These are phyloP conservation scores for Zaprionus bogoriensis DNA, from an alignment of 2,888 invertebrate species.

Conservation along the genomic window DNA sequence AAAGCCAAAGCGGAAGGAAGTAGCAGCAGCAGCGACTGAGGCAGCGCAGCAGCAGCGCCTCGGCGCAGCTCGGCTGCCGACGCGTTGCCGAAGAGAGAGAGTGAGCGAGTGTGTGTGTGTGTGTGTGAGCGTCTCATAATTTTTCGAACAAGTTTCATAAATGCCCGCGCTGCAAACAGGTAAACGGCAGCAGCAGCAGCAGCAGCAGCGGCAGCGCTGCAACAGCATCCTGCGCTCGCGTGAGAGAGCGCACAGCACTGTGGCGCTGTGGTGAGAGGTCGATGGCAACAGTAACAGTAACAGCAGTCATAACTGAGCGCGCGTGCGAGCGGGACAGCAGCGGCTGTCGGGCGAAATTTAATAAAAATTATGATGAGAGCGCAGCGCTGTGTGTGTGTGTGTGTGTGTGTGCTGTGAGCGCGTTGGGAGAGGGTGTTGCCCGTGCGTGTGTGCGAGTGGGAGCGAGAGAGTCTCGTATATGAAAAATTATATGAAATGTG, in stretches of 20 bases:
- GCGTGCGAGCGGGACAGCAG: slow-evolving; percentile 44
- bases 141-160: slow-evolving; percentile 77
- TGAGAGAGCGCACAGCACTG: neutral
- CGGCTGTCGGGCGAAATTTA: slow-evolving; percentile 61
- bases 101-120: neutral
- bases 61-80: no score
- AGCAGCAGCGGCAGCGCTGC: slow-evolving; percentile 27
- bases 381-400: slow-evolving; percentile 36
- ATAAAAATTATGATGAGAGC: slow-evolving; percentile 79
- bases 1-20: slow-evolving; percentile 66
- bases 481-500: slow-evolving; percentile 77
- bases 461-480: slow-evolving; percentile 35
- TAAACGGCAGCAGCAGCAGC: slow-evolving; percentile 44
- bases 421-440: slow-evolving; percentile 25
- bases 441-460: slow-evolving; percentile 62
- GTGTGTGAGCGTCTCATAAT: slow-evolving; percentile 63
- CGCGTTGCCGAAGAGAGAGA: neutral
- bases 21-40: slow-evolving; percentile 16
- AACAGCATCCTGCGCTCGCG: slow-evolving; percentile 2
- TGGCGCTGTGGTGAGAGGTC: slow-evolving; percentile 47
- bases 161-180: slow-evolving; percentile 67
- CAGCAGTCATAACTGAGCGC: slow-evolving; percentile 33
- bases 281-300: slow-evolving; percentile 75
- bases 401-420: slow-evolving; percentile 3
- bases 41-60: slow-evolving; percentile 8